phyloP scores from a whole-genome alignment of 2,797 vertebrate species.

The Triplophysa bombifrons region DNA sequence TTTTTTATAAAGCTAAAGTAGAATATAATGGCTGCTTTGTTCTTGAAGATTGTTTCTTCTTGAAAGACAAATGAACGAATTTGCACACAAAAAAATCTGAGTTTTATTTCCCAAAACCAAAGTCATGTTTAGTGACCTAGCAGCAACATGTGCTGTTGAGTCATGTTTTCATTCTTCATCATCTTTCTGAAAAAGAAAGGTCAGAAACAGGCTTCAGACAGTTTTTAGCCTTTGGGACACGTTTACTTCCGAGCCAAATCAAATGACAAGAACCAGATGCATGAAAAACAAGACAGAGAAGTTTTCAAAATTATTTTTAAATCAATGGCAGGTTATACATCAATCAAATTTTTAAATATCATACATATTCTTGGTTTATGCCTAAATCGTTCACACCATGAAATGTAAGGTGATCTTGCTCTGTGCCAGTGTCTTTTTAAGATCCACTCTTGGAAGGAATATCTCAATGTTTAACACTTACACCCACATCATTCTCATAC shows the following conservation, averaged over 20 bases:
- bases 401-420: conserved; percentile 14
- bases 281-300: not conserved
- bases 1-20: not conserved
- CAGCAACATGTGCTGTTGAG: conserved; percentile 45
- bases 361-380: not conserved
- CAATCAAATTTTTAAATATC: not conserved
- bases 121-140: conserved; percentile 54
- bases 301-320: not conserved
- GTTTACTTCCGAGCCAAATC: conserved; percentile 49
- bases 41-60: not conserved
- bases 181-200: conserved; percentile 51
- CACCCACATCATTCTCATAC: conserved; percentile 76
- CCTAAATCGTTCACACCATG: not conserved
- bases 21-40: not conserved
- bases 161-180: conserved; percentile 54
- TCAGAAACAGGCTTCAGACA: conserved; percentile 54
- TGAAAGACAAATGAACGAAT: conserved; percentile 4
- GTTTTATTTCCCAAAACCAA: conserved; percentile 42
- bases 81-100: conserved; percentile 17
- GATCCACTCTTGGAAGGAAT: conserved; percentile 30
- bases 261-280: conserved; percentile 25
- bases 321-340: not conserved
- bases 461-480: conserved; percentile 45
- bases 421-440: conserved; percentile 16
- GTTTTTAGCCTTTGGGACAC: conserved; percentile 49